These are phyloP conservation scores for Cepaea hortensis DNA, from an alignment of 2,888 invertebrate species.

Conservation along the genomic window DNA sequence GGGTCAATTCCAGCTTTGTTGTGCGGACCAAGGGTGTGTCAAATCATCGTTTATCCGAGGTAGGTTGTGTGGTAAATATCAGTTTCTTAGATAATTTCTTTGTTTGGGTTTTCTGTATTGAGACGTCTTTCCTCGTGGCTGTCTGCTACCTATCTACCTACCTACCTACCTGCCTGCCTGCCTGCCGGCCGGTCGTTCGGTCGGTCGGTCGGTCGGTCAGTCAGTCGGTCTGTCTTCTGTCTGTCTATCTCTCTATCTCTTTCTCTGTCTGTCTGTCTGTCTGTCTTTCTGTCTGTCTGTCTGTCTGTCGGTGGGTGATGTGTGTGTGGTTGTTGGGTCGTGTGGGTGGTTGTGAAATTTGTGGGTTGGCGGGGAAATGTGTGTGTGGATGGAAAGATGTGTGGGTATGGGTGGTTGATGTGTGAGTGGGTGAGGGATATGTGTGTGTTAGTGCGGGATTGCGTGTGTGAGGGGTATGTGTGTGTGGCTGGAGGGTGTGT, in stretches of 20 bases:
- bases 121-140: neutral
- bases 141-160: neutral
- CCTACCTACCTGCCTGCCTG: neutral
- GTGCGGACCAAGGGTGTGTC: slow-evolving; percentile 58
- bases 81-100: too few relatives aligned
- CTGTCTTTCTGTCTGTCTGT: neutral
- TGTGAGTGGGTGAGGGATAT: too few relatives aligned
- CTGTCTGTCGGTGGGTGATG: neutral
- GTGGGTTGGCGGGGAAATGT: too few relatives aligned
- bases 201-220: neutral
- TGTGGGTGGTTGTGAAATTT: too few relatives aligned
- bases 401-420: too few relatives aligned
- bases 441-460: too few relatives aligned
- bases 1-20: slow-evolving; percentile 68
- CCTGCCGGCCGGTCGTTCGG: neutral
- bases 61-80: neutral
- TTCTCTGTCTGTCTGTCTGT: neutral
- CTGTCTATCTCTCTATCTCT: neutral
- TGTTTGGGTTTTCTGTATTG: too few relatives aligned
- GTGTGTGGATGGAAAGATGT: too few relatives aligned
- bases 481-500: too few relatives aligned
- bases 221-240: neutral
- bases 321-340: too few relatives aligned
- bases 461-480: too few relatives aligned
- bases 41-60: slow-evolving; percentile 46